Evolutionary conservation across 2,888 invertebrate genomes (phyloP).

Genomic region (Stenotaenia linearis): DNA sequence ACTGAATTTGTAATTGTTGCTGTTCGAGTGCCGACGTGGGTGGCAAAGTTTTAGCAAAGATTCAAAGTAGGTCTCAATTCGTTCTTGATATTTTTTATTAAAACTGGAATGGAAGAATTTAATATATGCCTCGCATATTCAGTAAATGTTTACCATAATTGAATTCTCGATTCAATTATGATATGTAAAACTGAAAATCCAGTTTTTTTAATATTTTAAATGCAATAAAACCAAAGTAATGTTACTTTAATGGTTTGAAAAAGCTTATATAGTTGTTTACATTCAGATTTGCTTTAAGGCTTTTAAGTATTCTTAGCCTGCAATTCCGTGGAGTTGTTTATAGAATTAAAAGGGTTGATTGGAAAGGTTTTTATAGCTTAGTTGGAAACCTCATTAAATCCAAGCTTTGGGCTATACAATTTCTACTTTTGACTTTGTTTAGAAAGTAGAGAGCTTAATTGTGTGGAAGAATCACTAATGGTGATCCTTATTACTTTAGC

Average conservation of each 20-base stretch:
- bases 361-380: constrained; percentile 3
- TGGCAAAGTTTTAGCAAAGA: not conserved
- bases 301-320: constrained; percentile 7
- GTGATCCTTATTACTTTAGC: not conserved
- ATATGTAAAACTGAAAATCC: too few species aligned
- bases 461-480: not conserved
- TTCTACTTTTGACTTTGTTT: not conserved
- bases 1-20: not conserved
- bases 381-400: constrained; percentile 14
- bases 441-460: not conserved
- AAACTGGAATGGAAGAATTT: too few species aligned
- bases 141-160: too few species aligned
- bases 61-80: not conserved
- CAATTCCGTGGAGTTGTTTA: not conserved
- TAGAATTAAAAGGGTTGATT: not conserved
- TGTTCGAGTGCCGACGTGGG: not conserved
- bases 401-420: not conserved
- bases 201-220: too few species aligned
- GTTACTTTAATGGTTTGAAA: not conserved
- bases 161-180: not conserved
- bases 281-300: not conserved
- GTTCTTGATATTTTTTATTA: too few species aligned
- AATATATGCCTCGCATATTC: too few species aligned
- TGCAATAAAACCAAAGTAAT: too few species aligned
- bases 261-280: not conserved